Evolutionary conservation across 1,140 invertebrate genomes (phyloP).

Genomic region (Lepidotrigona ventralis): DNA sequence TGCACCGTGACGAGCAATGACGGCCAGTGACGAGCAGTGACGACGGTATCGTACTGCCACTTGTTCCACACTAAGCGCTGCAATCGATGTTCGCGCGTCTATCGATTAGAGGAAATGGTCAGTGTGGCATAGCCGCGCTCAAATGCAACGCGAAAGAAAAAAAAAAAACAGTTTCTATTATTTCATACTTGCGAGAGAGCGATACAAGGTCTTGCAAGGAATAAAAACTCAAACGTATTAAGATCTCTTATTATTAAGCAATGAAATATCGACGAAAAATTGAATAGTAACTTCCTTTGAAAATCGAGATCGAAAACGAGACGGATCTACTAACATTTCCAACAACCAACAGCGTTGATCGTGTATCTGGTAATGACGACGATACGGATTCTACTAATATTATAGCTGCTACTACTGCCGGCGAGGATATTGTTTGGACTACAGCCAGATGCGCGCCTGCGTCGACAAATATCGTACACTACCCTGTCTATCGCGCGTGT

Average conservation of each 20-base stretch:
- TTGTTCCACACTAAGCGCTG: constrained; percentile 63
- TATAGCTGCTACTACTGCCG: constrained; percentile 61
- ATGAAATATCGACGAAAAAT: not conserved
- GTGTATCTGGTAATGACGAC: constrained; percentile 43
- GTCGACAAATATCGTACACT: constrained; percentile 67
- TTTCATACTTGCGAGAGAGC: not conserved
- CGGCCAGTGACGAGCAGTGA: constrained; percentile 29
- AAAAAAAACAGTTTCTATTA: not conserved
- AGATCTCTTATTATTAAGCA: not conserved
- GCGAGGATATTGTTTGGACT: constrained; percentile 75
- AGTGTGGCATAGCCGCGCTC: constrained; percentile 36
- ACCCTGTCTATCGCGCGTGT: constrained; percentile 59
- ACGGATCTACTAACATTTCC: not conserved
- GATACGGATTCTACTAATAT: constrained; percentile 70
- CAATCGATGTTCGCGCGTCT: constrained; percentile 56
- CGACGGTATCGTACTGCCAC: constrained; percentile 50
- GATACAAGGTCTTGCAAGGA: not conserved
- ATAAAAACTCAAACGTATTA: not conserved
- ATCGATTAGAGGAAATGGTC: constrained; percentile 52
- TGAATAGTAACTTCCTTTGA: not conserved
- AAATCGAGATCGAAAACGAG: not conserved
- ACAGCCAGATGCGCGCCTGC: constrained; percentile 77
- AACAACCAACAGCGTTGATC: constrained; percentile 35
- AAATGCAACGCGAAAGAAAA: not conserved
- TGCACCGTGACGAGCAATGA: constrained; percentile 26